Evolutionary conservation across 2,888 invertebrate species (phyloP).

Genomic region (Eulithis testata): DNA sequence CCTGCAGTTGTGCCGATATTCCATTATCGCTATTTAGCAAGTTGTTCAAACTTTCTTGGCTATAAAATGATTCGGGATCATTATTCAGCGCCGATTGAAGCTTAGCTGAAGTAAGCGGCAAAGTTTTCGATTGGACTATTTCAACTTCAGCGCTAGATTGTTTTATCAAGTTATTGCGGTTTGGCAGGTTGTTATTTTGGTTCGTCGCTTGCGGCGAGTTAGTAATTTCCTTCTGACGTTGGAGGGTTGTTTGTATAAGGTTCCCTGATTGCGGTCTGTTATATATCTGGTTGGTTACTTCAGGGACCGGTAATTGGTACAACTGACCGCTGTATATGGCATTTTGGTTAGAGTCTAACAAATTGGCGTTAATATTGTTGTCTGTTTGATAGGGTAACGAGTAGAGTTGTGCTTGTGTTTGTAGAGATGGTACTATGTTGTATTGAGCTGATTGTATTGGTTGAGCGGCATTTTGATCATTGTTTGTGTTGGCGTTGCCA

Average conservation of each 20-base stretch:
- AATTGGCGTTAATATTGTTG: slow-evolving; percentile 40
- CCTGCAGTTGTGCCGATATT: slow-evolving; percentile 73
- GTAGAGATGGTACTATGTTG: slow-evolving; percentile 46
- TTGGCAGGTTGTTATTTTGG: slow-evolving; percentile 42
- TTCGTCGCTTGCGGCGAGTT: slow-evolving; percentile 34
- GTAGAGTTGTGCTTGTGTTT: slow-evolving; percentile 49
- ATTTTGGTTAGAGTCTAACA: slow-evolving; percentile 51
- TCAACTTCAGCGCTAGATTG: slow-evolving; percentile 59
- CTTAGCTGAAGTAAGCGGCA: slow-evolving; percentile 56
- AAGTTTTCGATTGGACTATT: slow-evolving; percentile 62
- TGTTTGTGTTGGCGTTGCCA: slow-evolving; percentile 44
- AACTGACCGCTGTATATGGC: slow-evolving; percentile 75
- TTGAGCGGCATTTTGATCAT: slow-evolving; percentile 43
- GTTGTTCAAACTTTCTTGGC: slow-evolving; percentile 58
- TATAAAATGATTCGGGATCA: slow-evolving; percentile 52
- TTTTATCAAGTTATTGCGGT: slow-evolving; percentile 45
- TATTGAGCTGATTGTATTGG: slow-evolving; percentile 50
- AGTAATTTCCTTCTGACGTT: slow-evolving; percentile 33
- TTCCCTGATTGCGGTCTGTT: slow-evolving; percentile 59
- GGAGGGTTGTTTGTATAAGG: slow-evolving; percentile 41
- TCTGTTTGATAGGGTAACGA: slow-evolving; percentile 51
- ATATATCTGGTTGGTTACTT: slow-evolving; percentile 70
- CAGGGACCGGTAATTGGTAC: slow-evolving; percentile 74
- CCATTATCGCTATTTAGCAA: slow-evolving; percentile 62
- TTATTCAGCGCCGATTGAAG: slow-evolving; percentile 55